Evolutionary conservation across 30 jellyfish, hydroid and myxozoan species (phyloP), one percentile per base, ranked within the genome.

Genomic region (Aurelia sp.): DNA sequence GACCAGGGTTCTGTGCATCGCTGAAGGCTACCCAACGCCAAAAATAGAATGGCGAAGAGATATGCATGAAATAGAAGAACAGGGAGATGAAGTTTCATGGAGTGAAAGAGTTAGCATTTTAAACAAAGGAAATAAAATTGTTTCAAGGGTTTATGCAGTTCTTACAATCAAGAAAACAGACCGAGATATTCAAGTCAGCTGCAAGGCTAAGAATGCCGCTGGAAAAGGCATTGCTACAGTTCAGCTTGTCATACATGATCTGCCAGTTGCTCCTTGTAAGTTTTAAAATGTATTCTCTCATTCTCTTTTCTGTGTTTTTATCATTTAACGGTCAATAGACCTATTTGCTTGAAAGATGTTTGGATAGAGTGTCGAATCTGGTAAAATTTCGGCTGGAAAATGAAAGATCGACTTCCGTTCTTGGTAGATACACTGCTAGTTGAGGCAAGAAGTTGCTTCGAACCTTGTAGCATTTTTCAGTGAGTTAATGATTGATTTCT

Each of bases 11-110:
- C 38, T 61, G n/a, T 86, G 96, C 90, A 33, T 77, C 15, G 89
- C 85, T 11, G 74, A 72, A 65, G 96, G 96, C 17, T 86, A 60
- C 55, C 96, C 96, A 11, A 65, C 63, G 12, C 96, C 96, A 18
- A 86, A 53, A 30, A 67, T 86, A 11, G 44, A 38, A 11, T 86
- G 96, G 96, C 72, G 27, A 21, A 66, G 76, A 66, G 71, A 86
- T 44, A 59, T 84, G 82, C 93, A 73, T 57, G 74, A 65, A 19
- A 3, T 84, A 19, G 27, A 55, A 15, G 20, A 63, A 5, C 22
- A 72, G 41, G 41, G 77, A 31, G 67, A 65, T 13, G 38, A n/a
- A 2, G 18, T 59, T 40, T 72, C 55, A 10, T 84, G 86, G 88
- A 71, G 77, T 17, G 88, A 72, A 24, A 72, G 40, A 48, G 76